Percentiles rank a stretch among this genome's conserved stretches.
Conservation (phyloP, 1,140 invertebrate genomes). For the Drosophila kikkawai region DNA sequence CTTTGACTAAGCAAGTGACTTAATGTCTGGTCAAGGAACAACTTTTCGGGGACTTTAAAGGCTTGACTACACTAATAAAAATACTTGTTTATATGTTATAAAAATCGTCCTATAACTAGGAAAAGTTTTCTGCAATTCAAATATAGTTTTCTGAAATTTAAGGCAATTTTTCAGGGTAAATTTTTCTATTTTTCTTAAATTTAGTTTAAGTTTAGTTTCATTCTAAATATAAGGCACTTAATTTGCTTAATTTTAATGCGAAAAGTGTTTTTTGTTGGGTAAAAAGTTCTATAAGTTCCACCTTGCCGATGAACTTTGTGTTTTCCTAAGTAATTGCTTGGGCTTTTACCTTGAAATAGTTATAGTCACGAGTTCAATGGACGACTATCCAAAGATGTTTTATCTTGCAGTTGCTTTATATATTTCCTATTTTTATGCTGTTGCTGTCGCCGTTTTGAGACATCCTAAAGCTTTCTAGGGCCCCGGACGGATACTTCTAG, state of each 20-base stretch:
- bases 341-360: neutral
- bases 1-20: neutral
- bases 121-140: no score
- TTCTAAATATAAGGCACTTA: no score
- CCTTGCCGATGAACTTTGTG: conserved; percentile 3
- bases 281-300: neutral
- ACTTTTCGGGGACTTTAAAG: conserved; percentile 2
- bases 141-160: no score
- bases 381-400: neutral
- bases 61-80: no score
- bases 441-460: conserved; percentile 4
- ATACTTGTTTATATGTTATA: no score
- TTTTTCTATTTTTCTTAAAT: no score
- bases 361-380: neutral
- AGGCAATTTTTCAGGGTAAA: no score
- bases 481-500: conserved; percentile 11
- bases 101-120: no score
- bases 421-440: neutral
- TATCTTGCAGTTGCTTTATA: neutral
- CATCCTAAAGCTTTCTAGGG: neutral
- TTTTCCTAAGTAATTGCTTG: conserved; percentile 1
- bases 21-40: conserved; percentile 1
- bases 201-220: no score
- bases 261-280: no score
- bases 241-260: no score